Base-by-base conservation (phyloP, 1,140 invertebrate species). In the Drosophila lowei region DNA sequence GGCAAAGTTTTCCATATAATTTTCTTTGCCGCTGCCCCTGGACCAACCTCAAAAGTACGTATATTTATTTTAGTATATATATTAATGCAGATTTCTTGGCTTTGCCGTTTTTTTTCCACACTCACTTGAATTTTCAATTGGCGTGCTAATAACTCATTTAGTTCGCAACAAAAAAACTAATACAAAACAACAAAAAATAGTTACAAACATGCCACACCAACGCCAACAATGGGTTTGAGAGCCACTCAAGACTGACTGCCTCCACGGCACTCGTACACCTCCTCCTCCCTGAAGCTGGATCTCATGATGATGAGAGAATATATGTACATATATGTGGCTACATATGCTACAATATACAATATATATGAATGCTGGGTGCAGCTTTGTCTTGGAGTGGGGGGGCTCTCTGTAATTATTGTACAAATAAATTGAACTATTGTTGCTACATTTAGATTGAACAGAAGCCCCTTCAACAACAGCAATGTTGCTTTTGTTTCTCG, bases 371-470 rank as follows among this genome's bases (percentile, higher is more conserved):
- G 47, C 64, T 73, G 54, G 61, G 70, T 74, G 60, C 61, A 54
- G 58, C 64, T 70, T 25, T 65, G 21, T 79, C 62, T 57, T 50
- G 47, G 55, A 66, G 34, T 11, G 34, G 11, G 30, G 3, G 9
- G 34, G 34, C 11, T 5, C 74, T 75, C 46, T 88, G 55, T 88
- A 88, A 88, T 88, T 88, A 88, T 77, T 89, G 73, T 89, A 83
- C 88, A 88, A 88, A 88, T 86, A 86, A 89, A 89, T 88, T 88
- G 74, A 88, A 89, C 83, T 88, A 88, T 89, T 88, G 84, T 88
- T 88, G 83, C 83, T 71, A 64, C 74, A 88, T 76, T 86, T 86
- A 67, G 65, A 84, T 68, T 65, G 60, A 71, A 79, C 68, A 66
- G 62, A 28, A 13, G 48, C 16, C 15, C 16, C 60, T 16, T 50